Percentiles rank a stretch among this genome's conserved stretches.
phyloP scores from a whole-genome alignment of 2,113 vertebrate genomes.

The Dicrurus megarhynchus region DNA sequence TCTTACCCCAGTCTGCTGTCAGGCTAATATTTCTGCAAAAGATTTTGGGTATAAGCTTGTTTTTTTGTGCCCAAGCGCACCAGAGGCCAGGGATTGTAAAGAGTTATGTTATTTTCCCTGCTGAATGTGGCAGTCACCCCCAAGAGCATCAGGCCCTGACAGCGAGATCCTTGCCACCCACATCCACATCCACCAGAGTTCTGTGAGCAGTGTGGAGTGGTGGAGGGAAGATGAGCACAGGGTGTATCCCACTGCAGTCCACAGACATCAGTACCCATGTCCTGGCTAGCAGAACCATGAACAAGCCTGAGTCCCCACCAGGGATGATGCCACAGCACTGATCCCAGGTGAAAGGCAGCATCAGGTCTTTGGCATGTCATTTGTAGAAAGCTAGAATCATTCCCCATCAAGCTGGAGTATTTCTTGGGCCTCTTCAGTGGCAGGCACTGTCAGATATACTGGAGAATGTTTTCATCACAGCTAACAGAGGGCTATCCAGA shows the following conservation, averaged over 20 bases:
- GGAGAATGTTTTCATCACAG: conserved; percentile 64
- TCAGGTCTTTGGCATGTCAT: rapidly evolving
- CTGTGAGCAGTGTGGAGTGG: rapidly evolving
- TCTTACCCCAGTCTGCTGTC: neutral
- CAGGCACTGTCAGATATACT: neutral
- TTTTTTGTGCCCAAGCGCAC: rapidly evolving
- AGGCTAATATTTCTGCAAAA: neutral
- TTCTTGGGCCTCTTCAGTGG: conserved; percentile 8
- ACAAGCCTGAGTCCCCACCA: neutral
- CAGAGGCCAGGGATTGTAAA: neutral
- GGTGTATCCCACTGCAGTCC: neutral
- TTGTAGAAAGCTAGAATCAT: neutral
- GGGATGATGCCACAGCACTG: neutral
- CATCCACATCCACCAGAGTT: neutral
- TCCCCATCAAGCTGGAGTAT: neutral
- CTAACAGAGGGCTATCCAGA: conserved; percentile 66
- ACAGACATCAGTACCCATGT: neutral
- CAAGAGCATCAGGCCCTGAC: neutral
- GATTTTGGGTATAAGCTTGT: neutral
- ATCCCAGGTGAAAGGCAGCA: neutral
- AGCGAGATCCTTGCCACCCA: neutral
- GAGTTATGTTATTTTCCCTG: neutral
- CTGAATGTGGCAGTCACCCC: neutral
- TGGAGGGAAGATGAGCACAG: neutral
- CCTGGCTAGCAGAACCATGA: neutral